A percentile compares a stretch with the other conserved stretches of the same genome.
phyloP scores from a whole-genome alignment of 2,797 vertebrate genomes.

The Meda fulgida region DNA sequence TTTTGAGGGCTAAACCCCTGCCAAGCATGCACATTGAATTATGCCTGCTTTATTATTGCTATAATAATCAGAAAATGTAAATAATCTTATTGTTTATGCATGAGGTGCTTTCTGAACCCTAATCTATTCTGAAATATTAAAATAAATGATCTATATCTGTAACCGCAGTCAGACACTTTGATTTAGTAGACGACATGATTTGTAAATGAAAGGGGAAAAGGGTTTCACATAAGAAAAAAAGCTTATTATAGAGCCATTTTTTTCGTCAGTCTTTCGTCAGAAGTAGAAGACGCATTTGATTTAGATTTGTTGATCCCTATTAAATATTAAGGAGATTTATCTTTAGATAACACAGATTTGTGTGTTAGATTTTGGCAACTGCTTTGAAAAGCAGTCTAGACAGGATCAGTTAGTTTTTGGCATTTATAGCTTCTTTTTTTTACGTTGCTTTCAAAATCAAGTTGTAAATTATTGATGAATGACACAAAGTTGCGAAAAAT shows the following conservation, averaged over 20 bases:
- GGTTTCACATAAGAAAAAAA: constrained; percentile 15
- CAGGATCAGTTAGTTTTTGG: too few relatives aligned
- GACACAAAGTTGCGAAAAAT: neutral
- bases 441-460: neutral
- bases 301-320: constrained; percentile 38
- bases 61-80: constrained; percentile 39
- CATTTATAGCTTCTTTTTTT: too few relatives aligned
- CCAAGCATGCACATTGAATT: neutral
- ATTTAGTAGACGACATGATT: constrained; percentile 15
- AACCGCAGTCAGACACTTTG: constrained; percentile 31
- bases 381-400: too few relatives aligned
- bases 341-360: too few relatives aligned
- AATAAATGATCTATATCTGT: constrained; percentile 42
- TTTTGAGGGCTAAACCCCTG: neutral
- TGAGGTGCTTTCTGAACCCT: constrained; percentile 48
- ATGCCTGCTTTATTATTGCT: neutral
- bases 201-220: constrained; percentile 17
- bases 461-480: constrained; percentile 6
- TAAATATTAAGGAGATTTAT: constrained; percentile 34
- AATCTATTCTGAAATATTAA: constrained; percentile 55
- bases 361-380: too few relatives aligned
- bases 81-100: constrained; percentile 55
- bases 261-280: neutral
- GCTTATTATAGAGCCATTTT: neutral
- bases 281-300: constrained; percentile 1